A percentile compares a stretch with the other conserved stretches of the same genome.
Evolutionary conservation across 2,888 invertebrate species (phyloP).

Genomic region (Tricholauxania praeusta): DNA sequence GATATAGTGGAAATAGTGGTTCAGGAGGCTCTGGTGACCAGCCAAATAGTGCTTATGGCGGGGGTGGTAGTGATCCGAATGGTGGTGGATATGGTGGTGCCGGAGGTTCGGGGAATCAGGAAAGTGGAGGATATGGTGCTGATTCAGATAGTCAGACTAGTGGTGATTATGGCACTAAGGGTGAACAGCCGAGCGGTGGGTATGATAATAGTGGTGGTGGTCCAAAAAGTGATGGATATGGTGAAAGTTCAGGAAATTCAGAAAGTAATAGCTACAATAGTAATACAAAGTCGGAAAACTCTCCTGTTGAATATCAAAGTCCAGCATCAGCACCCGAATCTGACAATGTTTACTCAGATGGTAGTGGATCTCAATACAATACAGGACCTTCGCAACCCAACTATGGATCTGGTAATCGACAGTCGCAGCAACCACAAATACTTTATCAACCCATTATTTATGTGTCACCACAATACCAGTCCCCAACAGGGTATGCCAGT

Average conservation of each 20-base stretch:
- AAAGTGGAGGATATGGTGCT: neutral
- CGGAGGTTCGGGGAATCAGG: neutral
- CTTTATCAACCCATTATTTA: conserved; percentile 62
- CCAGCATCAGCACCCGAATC: conserved; percentile 10
- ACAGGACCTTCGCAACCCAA: neutral
- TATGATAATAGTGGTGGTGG: conserved; percentile 5
- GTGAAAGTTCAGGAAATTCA: neutral
- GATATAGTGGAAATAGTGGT: neutral
- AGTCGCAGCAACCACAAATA: conserved; percentile 49
- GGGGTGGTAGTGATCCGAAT: conserved; percentile 22
- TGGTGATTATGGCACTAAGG: neutral
- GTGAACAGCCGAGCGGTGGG: neutral
- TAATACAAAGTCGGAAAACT: neutral
- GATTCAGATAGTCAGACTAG: neutral
- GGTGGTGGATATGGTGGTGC: neutral
- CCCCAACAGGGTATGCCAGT: conserved; percentile 17
- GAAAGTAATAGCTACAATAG: neutral
- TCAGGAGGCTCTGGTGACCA: conserved; percentile 11
- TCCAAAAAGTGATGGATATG: conserved; percentile 15
- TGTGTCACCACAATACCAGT: conserved; percentile 47
- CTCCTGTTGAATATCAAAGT: neutral
- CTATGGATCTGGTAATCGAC: neutral
- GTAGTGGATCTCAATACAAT: neutral
- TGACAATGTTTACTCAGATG: neutral
- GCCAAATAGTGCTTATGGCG: conserved; percentile 37